Conservation (phyloP, 2,113 vertebrate species). For the Danio rerio region GRCz12tu NC_133196.1:35009001-35009500, state of each 20-base stretch:
- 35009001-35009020: too few relatives aligned
- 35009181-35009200: slow-evolving; percentile 82
- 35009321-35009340: too few relatives aligned
- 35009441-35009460: too few relatives aligned
- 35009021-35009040: too few relatives aligned
- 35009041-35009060: too few relatives aligned
- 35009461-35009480: too few relatives aligned
- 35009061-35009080: neutral
- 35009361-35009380: too few relatives aligned
- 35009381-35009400: too few relatives aligned
- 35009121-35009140: neutral
- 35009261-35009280: slow-evolving; percentile 60
- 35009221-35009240: slow-evolving; percentile 80
- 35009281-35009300: slow-evolving; percentile 2
- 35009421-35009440: too few relatives aligned
- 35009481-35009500: too few relatives aligned
- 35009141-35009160: slow-evolving; percentile 73
- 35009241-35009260: slow-evolving; percentile 82
- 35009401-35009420: too few relatives aligned
- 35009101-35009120: neutral
- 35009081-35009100: neutral
- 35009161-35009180: slow-evolving; percentile 77
- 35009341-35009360: neutral
- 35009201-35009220: slow-evolving; percentile 78
- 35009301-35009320: too few relatives aligned